phyloP scores from a whole-genome alignment of 2,113 vertebrate genomes.

The Sciurus niger region DNA sequence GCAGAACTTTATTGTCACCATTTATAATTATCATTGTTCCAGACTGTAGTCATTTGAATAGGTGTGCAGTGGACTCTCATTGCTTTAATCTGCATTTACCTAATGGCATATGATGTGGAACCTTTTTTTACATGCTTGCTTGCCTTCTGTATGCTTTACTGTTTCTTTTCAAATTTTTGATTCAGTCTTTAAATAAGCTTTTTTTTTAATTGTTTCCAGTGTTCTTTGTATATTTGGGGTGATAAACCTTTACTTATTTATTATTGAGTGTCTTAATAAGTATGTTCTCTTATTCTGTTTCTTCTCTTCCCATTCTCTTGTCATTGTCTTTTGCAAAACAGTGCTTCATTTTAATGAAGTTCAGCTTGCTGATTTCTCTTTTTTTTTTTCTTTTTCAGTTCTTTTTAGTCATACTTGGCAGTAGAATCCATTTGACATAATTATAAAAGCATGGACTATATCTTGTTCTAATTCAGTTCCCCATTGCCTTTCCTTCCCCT shows the following conservation, averaged over 20 bases:
- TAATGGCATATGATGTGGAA: too few species aligned
- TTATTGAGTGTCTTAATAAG: neutral
- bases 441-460: too few species aligned
- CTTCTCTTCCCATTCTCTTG: neutral
- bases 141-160: neutral
- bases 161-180: neutral
- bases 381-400: too few species aligned
- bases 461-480: too few species aligned
- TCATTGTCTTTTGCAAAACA: neutral
- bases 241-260: too few species aligned
- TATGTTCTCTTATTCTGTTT: neutral
- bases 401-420: too few species aligned
- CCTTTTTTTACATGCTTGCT: neutral
- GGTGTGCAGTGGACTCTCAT: neutral
- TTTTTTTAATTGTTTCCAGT: neutral
- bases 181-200: neutral
- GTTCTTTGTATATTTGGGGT: neutral
- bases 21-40: neutral
- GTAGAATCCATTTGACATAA: too few species aligned
- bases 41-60: too few species aligned
- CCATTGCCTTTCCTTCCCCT: too few species aligned
- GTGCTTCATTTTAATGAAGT: neutral
- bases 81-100: neutral
- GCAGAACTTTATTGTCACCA: accelerated
- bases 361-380: too few species aligned